A percentile compares a stretch with the other conserved stretches of the same genome.
Conservation (phyloP, 2,888 invertebrate species). For the Torymus auratus region DNA sequence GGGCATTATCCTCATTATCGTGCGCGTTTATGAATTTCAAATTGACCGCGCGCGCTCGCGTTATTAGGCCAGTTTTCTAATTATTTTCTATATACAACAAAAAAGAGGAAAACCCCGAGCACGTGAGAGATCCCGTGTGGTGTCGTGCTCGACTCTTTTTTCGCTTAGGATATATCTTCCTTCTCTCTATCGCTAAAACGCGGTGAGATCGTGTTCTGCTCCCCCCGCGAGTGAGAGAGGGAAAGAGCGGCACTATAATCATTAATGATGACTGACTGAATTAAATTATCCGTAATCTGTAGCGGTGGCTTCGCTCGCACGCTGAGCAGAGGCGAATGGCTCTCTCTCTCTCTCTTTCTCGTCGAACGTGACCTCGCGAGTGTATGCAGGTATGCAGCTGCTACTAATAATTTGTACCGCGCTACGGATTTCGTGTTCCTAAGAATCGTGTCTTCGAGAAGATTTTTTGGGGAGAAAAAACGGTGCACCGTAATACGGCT, state of each 20-base stretch:
- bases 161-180: not conserved
- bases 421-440: not conserved
- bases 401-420: constrained; percentile 11
- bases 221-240: constrained; percentile 12
- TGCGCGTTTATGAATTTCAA: constrained; percentile 46
- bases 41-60: constrained; percentile 28
- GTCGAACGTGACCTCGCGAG: constrained; percentile 66
- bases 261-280: constrained; percentile 72
- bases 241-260: constrained; percentile 67
- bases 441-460: no score
- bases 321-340: constrained; percentile 60
- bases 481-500: no score
- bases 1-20: constrained; percentile 19
- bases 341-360: constrained; percentile 54
- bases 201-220: constrained; percentile 10
- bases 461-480: no score
- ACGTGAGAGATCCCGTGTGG: not conserved
- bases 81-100: constrained; percentile 21
- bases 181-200: constrained; percentile 4
- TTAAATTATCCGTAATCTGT: constrained; percentile 72
- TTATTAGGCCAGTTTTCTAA: constrained; percentile 43
- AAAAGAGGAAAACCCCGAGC: constrained; percentile 33
- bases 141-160: not conserved
- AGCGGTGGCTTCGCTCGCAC: constrained; percentile 63
- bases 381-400: constrained; percentile 5